Evolutionary conservation across 2,113 vertebrate species (phyloP), one percentile per base, ranked within the genome.

Genomic region (Vimba vimba): DNA sequence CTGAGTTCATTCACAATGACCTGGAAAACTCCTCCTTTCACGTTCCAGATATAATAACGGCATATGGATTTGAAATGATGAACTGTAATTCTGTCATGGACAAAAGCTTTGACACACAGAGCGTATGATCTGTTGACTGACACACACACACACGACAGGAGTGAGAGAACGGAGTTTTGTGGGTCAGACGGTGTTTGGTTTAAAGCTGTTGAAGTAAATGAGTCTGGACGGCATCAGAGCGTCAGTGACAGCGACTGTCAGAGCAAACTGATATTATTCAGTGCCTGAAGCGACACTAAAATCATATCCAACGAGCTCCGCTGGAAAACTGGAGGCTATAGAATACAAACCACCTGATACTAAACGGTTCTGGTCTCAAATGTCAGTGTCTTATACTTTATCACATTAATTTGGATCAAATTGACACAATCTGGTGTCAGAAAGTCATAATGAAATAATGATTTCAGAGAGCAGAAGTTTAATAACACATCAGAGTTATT

Each of bases 191-290:
- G 15, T 12, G 27, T 78, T 57, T 33, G 76, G 23, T 59, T 59
- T 78, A 4, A 33, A 59, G 30, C 5, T 79, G 76, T 39, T 79
- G 76, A 79, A 79, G 76, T 27, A 59, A 39, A 79, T 39, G 30
- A 79, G 76, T 59, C n/a, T 79, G 2, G 71, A 75, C 71, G 23
- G 59, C 59, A n/a, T 9, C 57, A 9, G 21, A n/a, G 69, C 4
- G 23, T 15, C 71, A 15, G 43, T 47, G 71, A 47, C 71, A 50
- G 71, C 45, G 39, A 9, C 71, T 59, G 76, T 79, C 76, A 19
- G 52, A 79, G 57, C 52, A n/a, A 55, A 23, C 50, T n/a, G 76
- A 57, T n/a, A 36, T 79, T 36, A 79, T 79, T 39, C 76, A 75
- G 25, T 0, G 52, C 76, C 76, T 23, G 76, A 75, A 75, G n/a